These are phyloP conservation scores for Dysmachus trigonus DNA, from an alignment of 2,888 invertebrate species.

Conservation along the genomic window DNA sequence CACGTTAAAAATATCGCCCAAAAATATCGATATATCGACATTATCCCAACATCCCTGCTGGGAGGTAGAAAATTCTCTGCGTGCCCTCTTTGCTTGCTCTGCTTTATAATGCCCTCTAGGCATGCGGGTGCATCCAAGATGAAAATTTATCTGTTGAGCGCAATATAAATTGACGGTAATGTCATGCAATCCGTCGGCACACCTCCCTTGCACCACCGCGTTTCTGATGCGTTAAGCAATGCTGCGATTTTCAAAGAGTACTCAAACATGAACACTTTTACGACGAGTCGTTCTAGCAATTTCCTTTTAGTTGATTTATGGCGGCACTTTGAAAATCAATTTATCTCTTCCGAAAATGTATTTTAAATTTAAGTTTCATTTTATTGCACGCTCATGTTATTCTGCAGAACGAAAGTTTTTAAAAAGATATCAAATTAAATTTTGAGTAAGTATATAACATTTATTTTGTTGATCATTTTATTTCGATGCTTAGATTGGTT, in stretches of 20 bases:
- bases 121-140: background rate
- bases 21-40: too few species aligned
- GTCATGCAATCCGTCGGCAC: background rate
- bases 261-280: background rate
- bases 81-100: background rate
- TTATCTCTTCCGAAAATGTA: background rate
- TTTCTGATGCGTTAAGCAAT: background rate
- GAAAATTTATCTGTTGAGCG: background rate
- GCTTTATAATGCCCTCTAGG: background rate
- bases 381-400: too few species aligned
- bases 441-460: too few species aligned
- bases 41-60: background rate
- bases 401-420: too few species aligned
- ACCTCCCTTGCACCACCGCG: background rate
- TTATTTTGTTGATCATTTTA: too few species aligned
- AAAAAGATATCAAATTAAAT: too few species aligned
- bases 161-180: conserved; percentile 1
- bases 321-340: background rate
- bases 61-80: background rate
- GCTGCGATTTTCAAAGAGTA: background rate
- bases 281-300: background rate
- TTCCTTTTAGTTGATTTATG: background rate
- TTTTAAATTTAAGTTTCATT: background rate
- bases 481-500: too few species aligned
- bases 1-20: too few species aligned